Conservation (phyloP, 2,113 vertebrate genomes). For the Siniperca chuatsi region DNA sequence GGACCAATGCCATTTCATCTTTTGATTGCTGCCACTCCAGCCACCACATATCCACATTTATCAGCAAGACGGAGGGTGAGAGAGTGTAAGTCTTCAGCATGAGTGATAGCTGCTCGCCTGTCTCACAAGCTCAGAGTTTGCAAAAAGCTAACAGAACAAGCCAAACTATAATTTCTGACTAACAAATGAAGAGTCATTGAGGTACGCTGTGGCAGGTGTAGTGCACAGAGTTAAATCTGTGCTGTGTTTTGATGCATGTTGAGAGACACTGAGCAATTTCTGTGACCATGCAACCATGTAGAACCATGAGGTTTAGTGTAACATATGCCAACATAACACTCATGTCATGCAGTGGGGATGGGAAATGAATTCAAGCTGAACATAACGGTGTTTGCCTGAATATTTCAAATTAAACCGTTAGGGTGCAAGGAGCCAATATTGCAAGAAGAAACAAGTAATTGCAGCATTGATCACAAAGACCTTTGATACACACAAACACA, state of each 20-base stretch:
- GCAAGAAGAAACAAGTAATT: constrained; percentile 45
- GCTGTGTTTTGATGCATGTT: not conserved
- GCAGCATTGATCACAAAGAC: constrained; percentile 50
- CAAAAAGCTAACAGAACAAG: constrained; percentile 7
- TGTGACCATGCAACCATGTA: constrained; percentile 1
- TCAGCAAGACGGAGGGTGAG: constrained; percentile 6
- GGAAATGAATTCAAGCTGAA: constrained; percentile 23
- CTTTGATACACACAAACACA: constrained; percentile 35
- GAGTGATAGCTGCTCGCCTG: constrained; percentile 13
- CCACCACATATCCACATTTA: constrained; percentile 22
- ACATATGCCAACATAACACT: not conserved
- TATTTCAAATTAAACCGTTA: constrained; percentile 12
- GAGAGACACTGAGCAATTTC: constrained; percentile 14
- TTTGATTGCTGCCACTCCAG: constrained; percentile 1
- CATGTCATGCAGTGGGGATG: not conserved
- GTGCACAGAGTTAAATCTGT: not conserved
- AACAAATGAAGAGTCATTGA: not conserved
- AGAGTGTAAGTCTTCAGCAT: constrained; percentile 12
- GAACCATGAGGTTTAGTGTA: not conserved
- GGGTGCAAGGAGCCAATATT: not conserved
- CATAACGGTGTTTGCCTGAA: constrained; percentile 17
- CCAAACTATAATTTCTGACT: not conserved
- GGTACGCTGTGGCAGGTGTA: not conserved
- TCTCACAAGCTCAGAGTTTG: constrained; percentile 28
- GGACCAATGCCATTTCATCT: not conserved